Percentiles rank a stretch among this genome's conserved stretches.
These are phyloP conservation scores for Ptilodon capucinus DNA, from an alignment of 2,888 invertebrate species.

Conservation along the genomic window DNA sequence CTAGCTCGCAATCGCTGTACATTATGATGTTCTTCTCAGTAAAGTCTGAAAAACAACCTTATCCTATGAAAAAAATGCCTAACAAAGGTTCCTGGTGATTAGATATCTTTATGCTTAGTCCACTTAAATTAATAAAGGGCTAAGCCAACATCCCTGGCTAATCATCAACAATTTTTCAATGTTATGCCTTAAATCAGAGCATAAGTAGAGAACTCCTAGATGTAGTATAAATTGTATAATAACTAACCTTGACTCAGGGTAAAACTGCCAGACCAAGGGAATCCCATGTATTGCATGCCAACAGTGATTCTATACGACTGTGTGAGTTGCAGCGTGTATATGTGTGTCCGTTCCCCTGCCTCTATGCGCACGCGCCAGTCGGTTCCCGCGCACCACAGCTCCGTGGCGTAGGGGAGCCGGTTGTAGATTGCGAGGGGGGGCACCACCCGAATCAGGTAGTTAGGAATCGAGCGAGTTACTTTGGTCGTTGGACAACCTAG, in stretches of 20 bases:
- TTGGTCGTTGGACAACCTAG: conserved; percentile 67
- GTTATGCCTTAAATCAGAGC: too few species aligned
- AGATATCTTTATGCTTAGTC: too few species aligned
- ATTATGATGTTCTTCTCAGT: conserved; percentile 85
- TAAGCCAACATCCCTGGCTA: too few species aligned
- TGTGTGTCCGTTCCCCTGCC: conserved; percentile 87
- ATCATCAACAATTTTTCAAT: too few species aligned
- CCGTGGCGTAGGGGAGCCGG: conserved; percentile 86
- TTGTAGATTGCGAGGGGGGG: conserved; percentile 90
- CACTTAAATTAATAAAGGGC: too few species aligned
- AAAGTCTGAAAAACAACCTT: conserved; percentile 62
- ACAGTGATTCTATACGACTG: conserved; percentile 78
- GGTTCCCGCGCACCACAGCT: conserved; percentile 28
- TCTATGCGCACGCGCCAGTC: conserved; percentile 82
- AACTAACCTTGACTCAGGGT: conserved; percentile 83
- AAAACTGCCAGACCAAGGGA: conserved; percentile 87
- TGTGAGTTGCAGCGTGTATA: conserved; percentile 85
- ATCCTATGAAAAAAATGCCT: too few species aligned
- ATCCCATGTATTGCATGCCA: conserved; percentile 84
- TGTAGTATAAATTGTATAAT: too few species aligned
- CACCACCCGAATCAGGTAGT: conserved; percentile 87
- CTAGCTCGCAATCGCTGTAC: conserved; percentile 86
- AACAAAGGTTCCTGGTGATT: too few species aligned
- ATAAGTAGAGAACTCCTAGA: too few species aligned
- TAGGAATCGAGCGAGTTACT: conserved; percentile 84